Evolutionary conservation across 1,140 invertebrate genomes (phyloP).

Genomic region (Drosophila leontia): DNA sequence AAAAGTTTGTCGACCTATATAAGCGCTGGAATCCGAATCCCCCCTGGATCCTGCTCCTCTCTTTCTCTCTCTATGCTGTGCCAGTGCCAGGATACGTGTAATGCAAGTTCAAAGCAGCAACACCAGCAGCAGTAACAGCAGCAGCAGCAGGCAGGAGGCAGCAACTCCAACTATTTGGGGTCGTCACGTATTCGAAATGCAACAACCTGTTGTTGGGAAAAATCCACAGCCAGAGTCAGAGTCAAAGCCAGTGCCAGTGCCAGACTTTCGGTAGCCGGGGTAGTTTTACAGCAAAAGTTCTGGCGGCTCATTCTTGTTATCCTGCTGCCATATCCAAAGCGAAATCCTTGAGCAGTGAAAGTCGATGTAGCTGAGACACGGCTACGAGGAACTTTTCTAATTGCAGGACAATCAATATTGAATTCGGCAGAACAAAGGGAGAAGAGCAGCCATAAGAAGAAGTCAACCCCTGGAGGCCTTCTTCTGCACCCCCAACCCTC

Average conservation of each 20-base stretch:
- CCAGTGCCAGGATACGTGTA: constrained; percentile 70
- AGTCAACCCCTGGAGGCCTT: constrained; percentile 23
- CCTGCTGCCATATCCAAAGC: constrained; percentile 36
- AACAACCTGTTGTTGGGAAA: constrained; percentile 77
- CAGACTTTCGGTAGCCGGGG: constrained; percentile 23
- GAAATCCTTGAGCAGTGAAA: constrained; percentile 40
- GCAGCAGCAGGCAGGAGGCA: constrained; percentile 31
- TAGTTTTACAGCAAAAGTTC: constrained; percentile 21
- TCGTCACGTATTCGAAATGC: constrained; percentile 77
- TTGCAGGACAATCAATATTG: constrained; percentile 59
- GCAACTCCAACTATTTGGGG: constrained; percentile 71
- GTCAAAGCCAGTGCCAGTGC: constrained; percentile 22
- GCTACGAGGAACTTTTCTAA: constrained; percentile 53
- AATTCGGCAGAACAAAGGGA: constrained; percentile 20
- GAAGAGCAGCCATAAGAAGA: constrained; percentile 9
- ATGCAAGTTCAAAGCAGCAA: constrained; percentile 75
- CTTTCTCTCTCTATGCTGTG: background rate
- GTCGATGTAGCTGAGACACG: constrained; percentile 16
- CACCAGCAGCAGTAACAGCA: constrained; percentile 37
- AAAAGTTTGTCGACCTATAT: constrained; percentile 83
- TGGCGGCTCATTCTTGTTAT: constrained; percentile 23
- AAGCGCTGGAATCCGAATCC: constrained; percentile 53
- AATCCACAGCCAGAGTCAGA: constrained; percentile 46
- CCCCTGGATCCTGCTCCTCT: constrained; percentile 10
- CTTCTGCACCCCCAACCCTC: background rate